Percentiles rank a stretch among this genome's conserved stretches.
Evolutionary conservation across 1,140 invertebrate genomes (phyloP).

Genomic region (Nephila pilipes): DNA sequence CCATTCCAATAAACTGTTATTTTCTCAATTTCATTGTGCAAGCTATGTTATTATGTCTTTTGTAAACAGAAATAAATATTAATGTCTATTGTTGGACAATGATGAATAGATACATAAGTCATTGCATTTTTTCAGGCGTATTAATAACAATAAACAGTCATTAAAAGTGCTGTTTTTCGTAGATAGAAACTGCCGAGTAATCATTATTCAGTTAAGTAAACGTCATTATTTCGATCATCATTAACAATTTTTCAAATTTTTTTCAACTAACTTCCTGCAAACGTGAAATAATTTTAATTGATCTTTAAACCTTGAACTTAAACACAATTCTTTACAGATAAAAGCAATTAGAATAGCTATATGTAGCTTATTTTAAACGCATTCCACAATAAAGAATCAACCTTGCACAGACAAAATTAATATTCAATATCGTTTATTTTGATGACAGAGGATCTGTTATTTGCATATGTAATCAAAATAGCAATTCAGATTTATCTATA

Average conservation of each 20-base stretch:
- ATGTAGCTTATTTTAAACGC: neutral
- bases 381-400: neutral
- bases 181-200: neutral
- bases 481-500: neutral
- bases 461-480: neutral
- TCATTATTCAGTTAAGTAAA: neutral
- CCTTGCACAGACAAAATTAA: neutral
- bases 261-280: neutral
- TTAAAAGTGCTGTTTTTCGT: neutral
- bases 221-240: neutral
- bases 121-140: neutral
- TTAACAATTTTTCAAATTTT: neutral
- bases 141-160: neutral
- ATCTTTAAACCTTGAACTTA: constrained; percentile 29
- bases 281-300: constrained; percentile 31
- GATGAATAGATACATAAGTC: neutral
- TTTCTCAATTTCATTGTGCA: no score
- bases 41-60: no score
- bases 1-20: no score
- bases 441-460: neutral
- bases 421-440: neutral
- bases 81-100: neutral
- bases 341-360: neutral
- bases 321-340: neutral
- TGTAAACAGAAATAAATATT: no score